Percentiles rank a stretch among this genome's conserved stretches.
Evolutionary conservation across 2,797 vertebrate genomes (phyloP).

Genomic region (Emydoidea blandingii): DNA sequence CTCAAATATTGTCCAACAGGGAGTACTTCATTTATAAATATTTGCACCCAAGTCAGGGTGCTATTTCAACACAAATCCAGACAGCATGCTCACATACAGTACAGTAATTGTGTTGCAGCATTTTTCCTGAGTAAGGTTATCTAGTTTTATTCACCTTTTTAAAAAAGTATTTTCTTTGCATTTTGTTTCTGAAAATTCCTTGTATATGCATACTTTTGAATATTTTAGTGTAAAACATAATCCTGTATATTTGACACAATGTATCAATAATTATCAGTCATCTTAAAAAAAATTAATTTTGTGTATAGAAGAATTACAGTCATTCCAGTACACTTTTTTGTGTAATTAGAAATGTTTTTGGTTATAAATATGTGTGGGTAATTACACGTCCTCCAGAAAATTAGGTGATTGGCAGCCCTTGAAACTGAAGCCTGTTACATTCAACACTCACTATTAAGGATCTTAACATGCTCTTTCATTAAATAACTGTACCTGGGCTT

Average conservation of each 20-base stretch:
- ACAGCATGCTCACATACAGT: neutral
- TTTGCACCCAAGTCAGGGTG: neutral
- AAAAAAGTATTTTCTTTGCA: neutral
- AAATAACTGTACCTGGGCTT: neutral
- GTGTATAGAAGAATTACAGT: neutral
- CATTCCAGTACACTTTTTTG: neutral
- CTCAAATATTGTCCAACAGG: neutral
- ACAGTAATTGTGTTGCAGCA: neutral
- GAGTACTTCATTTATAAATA: neutral
- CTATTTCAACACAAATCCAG: neutral
- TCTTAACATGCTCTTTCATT: neutral
- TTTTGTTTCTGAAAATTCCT: neutral
- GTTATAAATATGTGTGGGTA: neutral
- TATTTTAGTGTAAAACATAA: neutral
- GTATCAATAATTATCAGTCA: neutral
- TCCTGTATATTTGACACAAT: neutral
- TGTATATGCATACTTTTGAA: neutral
- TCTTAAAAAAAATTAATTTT: conserved; percentile 3
- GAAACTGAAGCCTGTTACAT: neutral
- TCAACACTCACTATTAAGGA: neutral
- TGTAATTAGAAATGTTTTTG: neutral
- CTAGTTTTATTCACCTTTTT: neutral
- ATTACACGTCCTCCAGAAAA: neutral
- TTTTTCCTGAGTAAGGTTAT: neutral
- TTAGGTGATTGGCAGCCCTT: neutral